Conservation (phyloP, 2,888 invertebrate genomes). For the Monopis laevigella region DNA sequence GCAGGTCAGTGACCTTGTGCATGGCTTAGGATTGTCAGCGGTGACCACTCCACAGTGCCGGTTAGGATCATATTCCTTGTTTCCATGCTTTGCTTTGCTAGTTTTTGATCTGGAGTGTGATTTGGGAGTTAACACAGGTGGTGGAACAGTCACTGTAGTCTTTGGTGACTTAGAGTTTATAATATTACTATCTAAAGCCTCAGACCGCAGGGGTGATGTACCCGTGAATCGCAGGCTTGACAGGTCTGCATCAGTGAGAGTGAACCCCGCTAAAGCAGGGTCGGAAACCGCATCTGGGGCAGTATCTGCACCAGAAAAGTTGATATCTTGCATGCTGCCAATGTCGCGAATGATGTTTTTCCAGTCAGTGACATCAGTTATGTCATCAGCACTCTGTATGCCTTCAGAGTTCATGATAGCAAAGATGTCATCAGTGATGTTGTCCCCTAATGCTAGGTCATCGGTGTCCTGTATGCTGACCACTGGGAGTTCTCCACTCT, state of each 20-base stretch:
- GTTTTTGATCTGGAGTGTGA: constrained; percentile 37
- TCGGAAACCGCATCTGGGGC: constrained; percentile 35
- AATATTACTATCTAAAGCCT: constrained; percentile 32
- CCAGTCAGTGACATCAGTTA: constrained; percentile 57
- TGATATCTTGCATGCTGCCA: constrained; percentile 56
- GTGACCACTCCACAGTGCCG: constrained; percentile 83
- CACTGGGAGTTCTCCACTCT: constrained; percentile 56
- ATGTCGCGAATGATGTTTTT: constrained; percentile 61
- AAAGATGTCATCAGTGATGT: constrained; percentile 58
- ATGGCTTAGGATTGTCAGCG: constrained; percentile 74
- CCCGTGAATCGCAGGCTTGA: constrained; percentile 45
- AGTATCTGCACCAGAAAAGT: constrained; percentile 29
- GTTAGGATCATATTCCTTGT: constrained; percentile 82
- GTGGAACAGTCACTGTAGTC: constrained; percentile 26
- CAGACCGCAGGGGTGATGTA: constrained; percentile 37
- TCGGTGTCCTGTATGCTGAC: constrained; percentile 63
- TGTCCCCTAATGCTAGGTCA: constrained; percentile 55
- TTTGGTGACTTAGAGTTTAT: constrained; percentile 32
- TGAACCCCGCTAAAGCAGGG: constrained; percentile 31
- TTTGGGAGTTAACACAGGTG: constrained; percentile 35
- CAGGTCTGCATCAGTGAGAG: constrained; percentile 42
- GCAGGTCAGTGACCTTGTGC: constrained; percentile 81
- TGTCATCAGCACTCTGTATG: constrained; percentile 58
- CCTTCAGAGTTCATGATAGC: constrained; percentile 63
- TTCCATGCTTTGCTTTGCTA: constrained; percentile 53